Conservation (phyloP, 2,888 invertebrate species). For the Lydus trimaculatus region DNA sequence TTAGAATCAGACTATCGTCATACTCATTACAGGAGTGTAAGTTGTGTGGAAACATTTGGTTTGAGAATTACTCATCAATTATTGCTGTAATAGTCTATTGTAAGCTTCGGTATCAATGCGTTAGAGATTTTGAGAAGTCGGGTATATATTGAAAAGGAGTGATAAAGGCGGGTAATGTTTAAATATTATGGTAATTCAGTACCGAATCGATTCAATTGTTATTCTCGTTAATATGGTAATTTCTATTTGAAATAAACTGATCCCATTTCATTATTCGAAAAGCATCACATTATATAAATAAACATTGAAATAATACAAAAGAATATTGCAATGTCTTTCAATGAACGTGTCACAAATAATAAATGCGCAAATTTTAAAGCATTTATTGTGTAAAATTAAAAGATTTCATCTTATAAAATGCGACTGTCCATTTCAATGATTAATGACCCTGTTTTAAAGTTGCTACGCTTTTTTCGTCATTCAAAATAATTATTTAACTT, state of each 20-base stretch:
- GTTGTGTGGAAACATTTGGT: no score
- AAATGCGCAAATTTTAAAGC: slow-evolving; percentile 1
- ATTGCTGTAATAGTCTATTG: no score
- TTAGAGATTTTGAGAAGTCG: neutral
- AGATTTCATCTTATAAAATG: slow-evolving; percentile 21
- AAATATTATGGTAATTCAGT: neutral
- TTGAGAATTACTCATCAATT: no score
- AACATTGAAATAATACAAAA: neutral
- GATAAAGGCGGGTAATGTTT: neutral
- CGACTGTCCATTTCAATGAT: slow-evolving; percentile 28
- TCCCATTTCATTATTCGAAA: neutral
- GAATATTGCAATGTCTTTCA: neutral
- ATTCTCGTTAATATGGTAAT: neutral
- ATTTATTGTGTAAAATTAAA: slow-evolving; percentile 23
- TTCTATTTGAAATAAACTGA: neutral
- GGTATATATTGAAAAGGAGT: neutral
- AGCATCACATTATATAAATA: neutral
- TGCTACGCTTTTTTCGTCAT: slow-evolving; percentile 28
- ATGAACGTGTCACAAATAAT: neutral
- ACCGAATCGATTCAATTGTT: neutral
- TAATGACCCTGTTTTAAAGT: slow-evolving; percentile 36
- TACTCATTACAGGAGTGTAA: no score
- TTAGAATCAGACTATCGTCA: no score
- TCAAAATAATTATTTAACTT: slow-evolving; percentile 40
- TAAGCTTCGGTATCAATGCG: no score